These are phyloP conservation scores for Periplaneta americana DNA, from an alignment of 1,140 invertebrate species.

Conservation along the genomic window DNA sequence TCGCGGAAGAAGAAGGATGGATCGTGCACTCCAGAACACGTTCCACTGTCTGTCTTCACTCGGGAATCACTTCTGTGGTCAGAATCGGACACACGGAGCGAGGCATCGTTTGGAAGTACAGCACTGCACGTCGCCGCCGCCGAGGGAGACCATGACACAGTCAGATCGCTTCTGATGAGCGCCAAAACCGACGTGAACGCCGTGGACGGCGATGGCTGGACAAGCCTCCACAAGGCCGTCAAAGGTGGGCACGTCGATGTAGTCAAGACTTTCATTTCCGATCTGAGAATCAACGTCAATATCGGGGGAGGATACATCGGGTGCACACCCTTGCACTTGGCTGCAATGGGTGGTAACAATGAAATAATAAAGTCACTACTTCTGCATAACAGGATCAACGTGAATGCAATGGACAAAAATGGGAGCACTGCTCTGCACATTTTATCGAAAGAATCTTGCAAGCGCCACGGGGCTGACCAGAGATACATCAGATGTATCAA, in stretches of 20 bases:
- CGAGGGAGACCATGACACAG: neutral
- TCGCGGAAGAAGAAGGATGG: neutral
- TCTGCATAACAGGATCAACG: neutral
- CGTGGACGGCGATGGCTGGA: neutral
- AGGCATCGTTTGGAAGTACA: neutral
- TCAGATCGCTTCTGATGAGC: neutral
- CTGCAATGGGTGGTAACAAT: neutral
- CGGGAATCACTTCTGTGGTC: neutral
- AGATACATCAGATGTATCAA: neutral
- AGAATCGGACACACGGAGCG: neutral
- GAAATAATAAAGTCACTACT: neutral
- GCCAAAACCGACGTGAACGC: neutral
- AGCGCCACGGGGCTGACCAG: neutral
- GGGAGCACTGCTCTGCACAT: neutral
- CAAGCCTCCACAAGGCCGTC: neutral
- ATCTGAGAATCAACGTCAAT: neutral
- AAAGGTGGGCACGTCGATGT: neutral
- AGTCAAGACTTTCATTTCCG: neutral
- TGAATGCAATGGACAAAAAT: neutral
- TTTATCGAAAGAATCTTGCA: neutral
- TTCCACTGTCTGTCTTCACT: neutral
- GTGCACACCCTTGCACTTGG: neutral
- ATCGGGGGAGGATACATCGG: neutral
- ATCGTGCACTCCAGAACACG: neutral
- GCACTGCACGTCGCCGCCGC: neutral